Evolutionary conservation across 1,140 invertebrate genomes (phyloP).

Genomic region (Potamilus streckersoni): DNA sequence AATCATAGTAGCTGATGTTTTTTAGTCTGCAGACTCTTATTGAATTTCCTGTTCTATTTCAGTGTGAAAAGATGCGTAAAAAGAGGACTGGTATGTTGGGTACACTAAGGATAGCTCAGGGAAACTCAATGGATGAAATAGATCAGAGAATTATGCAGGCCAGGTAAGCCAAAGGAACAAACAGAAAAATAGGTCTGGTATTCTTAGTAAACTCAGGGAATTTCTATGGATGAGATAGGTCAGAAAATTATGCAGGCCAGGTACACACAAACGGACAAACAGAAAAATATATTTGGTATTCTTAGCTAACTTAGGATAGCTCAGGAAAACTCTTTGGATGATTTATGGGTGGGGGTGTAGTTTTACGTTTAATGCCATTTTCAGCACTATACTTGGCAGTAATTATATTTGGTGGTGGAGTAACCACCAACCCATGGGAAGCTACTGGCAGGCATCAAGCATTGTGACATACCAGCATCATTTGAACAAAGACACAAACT

Average conservation of each 20-base stretch:
- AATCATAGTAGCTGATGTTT: no score
- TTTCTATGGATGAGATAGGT: constrained; percentile 94
- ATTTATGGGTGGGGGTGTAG: no score
- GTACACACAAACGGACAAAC: constrained; percentile 58
- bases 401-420: no score
- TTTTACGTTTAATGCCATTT: no score
- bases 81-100: constrained; percentile 92
- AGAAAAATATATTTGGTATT: constrained; percentile 89
- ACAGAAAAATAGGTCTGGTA: not conserved
- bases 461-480: no score
- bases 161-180: constrained; percentile 66
- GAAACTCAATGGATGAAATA: constrained; percentile 93
- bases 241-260: constrained; percentile 89
- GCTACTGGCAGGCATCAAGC: no score
- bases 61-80: constrained; percentile 94
- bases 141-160: constrained; percentile 93
- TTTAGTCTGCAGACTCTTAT: no score
- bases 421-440: no score
- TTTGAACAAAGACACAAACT: no score
- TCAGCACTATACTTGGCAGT: no score
- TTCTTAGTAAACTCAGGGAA: constrained; percentile 80
- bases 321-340: constrained; percentile 93
- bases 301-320: constrained; percentile 96
- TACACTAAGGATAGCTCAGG: constrained; percentile 95
- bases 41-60: constrained; percentile 21